These are phyloP conservation scores for human DNA, from an alignment of 2,113 vertebrate genomes.

Conservation along the genomic window DNA sequence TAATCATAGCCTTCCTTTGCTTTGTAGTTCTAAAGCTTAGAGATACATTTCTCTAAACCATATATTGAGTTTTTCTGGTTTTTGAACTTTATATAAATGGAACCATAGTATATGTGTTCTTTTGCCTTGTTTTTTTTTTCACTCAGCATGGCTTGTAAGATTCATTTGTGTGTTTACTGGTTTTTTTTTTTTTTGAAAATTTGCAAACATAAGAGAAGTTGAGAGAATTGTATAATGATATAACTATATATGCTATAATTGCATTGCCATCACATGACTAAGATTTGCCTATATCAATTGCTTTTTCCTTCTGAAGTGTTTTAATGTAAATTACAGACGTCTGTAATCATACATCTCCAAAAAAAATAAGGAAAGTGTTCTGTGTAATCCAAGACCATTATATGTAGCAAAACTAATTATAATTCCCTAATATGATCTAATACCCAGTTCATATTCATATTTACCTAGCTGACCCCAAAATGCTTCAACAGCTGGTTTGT, in stretches of 20 bases:
- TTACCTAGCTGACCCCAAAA: not conserved
- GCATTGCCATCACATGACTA: not conserved
- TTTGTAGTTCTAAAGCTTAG: not conserved
- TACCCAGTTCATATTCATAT: not conserved
- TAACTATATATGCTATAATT: not conserved
- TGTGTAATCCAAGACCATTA: not conserved
- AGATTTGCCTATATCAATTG: not conserved
- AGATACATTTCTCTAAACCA: not conserved
- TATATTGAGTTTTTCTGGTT: not conserved
- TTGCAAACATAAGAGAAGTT: not conserved
- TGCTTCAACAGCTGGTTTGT: not conserved
- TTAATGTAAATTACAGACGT: not conserved
- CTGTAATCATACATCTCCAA: not conserved
- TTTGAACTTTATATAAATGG: not conserved
- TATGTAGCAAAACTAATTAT: not conserved
- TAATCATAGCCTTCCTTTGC: not conserved
- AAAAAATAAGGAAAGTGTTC: not conserved
- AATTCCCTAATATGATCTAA: not conserved
- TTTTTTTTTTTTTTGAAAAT: constrained; percentile 33
- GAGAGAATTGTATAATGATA: not conserved
- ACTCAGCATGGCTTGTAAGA: not conserved
- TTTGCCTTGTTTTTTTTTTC: not conserved
- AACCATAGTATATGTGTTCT: not conserved
- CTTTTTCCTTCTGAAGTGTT: not conserved
- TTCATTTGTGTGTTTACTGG: not conserved